Evolutionary conservation across 2,113 vertebrate species (phyloP).

Genomic region (Cochlearius cochlearius): DNA sequence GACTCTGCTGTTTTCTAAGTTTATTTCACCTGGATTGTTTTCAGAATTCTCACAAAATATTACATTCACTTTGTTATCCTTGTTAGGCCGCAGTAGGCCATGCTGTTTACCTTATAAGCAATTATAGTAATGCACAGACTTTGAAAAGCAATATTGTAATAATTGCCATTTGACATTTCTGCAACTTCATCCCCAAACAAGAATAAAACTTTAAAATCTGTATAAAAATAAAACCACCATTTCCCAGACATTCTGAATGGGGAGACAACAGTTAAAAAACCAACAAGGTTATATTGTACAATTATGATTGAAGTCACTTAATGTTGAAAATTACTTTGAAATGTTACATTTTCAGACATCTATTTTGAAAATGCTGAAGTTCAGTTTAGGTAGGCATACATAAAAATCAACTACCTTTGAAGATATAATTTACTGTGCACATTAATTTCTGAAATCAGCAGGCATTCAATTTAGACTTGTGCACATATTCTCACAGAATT

Average conservation of each 20-base stretch:
- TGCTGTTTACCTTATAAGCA: background rate
- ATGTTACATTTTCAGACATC: background rate
- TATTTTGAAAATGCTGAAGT: background rate
- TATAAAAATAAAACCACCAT: background rate
- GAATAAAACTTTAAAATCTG: background rate
- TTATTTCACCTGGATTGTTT: background rate
- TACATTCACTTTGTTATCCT: background rate
- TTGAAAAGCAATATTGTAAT: background rate
- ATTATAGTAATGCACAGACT: background rate
- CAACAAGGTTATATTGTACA: background rate
- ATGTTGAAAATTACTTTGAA: background rate
- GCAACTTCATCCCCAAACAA: background rate
- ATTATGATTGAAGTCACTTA: background rate
- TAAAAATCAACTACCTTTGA: background rate
- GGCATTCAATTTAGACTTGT: background rate
- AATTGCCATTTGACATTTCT: background rate
- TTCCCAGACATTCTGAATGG: background rate
- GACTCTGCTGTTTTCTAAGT: background rate
- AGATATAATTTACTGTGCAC: background rate
- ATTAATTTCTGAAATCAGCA: background rate
- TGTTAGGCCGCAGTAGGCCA: background rate
- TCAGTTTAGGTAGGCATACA: background rate
- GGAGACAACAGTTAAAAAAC: background rate
- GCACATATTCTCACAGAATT: background rate
- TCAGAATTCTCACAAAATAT: background rate